Evolutionary conservation across 1,140 invertebrate genomes (phyloP).

Genomic region (Caenorhabditis remanei): DNA sequence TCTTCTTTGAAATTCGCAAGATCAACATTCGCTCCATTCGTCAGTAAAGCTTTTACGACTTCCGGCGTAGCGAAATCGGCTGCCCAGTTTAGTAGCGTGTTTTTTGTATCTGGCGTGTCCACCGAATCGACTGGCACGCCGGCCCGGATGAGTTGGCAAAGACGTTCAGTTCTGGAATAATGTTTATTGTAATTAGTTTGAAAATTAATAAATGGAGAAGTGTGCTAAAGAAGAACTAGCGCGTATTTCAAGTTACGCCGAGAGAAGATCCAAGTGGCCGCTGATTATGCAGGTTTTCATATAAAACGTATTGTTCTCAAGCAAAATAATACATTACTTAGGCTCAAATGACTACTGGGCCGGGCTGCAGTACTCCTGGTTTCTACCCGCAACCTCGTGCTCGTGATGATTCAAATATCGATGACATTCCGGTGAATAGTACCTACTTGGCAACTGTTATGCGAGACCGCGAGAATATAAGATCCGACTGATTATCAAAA

Average conservation of each 20-base stretch:
- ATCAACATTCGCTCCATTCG: constrained; percentile 60
- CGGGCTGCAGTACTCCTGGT: constrained; percentile 31
- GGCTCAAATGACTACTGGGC: constrained; percentile 28
- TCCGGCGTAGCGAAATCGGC: constrained; percentile 63
- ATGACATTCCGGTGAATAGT: constrained; percentile 35
- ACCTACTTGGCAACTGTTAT: not conserved
- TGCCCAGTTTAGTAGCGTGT: constrained; percentile 66
- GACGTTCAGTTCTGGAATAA: constrained; percentile 60
- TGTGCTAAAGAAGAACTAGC: constrained; percentile 4
- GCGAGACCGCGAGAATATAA: constrained; percentile 2
- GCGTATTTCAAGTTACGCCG: not conserved
- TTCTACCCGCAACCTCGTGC: constrained; percentile 39
- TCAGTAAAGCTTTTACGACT: constrained; percentile 56
- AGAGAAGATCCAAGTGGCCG: constrained; percentile 38
- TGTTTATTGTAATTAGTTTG: not conserved
- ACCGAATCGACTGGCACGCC: constrained; percentile 64
- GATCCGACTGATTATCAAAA: not conserved
- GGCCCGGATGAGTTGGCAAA: constrained; percentile 65
- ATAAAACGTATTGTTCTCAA: not conserved
- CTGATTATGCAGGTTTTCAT: constrained; percentile 14
- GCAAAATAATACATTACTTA: not conserved
- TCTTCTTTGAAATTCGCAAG: constrained; percentile 57
- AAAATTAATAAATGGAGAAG: not conserved
- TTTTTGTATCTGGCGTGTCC: constrained; percentile 63
- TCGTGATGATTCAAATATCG: constrained; percentile 3